Evolutionary conservation across 2,113 vertebrate species (phyloP), one percentile per base, ranked within the genome.

Genomic region (Alosa alosa): DNA sequence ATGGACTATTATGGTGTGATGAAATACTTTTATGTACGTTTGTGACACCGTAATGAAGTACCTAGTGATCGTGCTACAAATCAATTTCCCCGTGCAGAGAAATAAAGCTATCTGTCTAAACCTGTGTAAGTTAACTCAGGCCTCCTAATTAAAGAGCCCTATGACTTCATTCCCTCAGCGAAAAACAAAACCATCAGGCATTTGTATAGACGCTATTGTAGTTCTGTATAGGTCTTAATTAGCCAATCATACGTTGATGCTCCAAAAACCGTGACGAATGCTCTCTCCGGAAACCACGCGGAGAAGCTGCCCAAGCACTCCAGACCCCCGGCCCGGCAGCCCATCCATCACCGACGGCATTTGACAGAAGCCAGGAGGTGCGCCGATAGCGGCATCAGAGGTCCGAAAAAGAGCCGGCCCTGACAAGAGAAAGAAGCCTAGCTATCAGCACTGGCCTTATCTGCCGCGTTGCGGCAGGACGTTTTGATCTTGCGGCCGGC

Each of bases 391-490:
- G 83, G 72, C 85, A 90, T 94, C 90, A 92, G 90, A 93, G 89
- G 86, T 87, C 20, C 41, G 86, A 89, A 87, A 81, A 55, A 88
- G 89, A 91, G 87, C 45, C 31, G 7, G 84, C 90, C 81, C 89
- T 91, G 92, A 92, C 92, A 90, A 83, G 90, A 91, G 90, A 36
- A 92, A 94, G 91, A 90, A 91, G 88, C 87, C 72, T 5, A 90
- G 88, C 91, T 93, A 89, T 94, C 92, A 93, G 90, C 90, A 88
- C 84, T 85, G 87, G 88, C 88, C 90, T 91, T 92, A 93, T 94
- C 93, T 87, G 82, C 11, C 78, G 60, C 1, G 8, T 5, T 64
- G 88, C 60, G 86, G 85, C 88, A 39, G 36, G 52, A 83, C 81
- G 87, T 90, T 94, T 93, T 94, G 90, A 93, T 94, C 91, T 88